Percentiles rank a stretch among this genome's conserved stretches.
These are phyloP conservation scores for Pterocles burchelli DNA, from an alignment of 2,113 vertebrate genomes.

Conservation along the genomic window DNA sequence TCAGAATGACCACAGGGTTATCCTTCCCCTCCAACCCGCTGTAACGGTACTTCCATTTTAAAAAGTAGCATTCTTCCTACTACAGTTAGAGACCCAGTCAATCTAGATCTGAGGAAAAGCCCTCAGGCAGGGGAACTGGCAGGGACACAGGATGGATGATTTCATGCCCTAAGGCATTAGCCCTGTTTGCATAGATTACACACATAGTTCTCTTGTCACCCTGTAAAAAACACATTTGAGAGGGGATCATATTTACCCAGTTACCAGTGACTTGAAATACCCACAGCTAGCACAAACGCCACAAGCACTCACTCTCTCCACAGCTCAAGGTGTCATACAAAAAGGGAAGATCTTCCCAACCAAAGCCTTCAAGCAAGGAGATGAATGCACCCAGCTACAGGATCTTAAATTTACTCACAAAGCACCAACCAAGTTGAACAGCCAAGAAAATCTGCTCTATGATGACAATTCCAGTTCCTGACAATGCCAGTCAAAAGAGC, in stretches of 20 bases:
- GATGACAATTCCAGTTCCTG: neutral
- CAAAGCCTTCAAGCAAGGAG: neutral
- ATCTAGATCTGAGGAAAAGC: neutral
- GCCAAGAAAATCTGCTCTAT: neutral
- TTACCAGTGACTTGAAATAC: neutral
- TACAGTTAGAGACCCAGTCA: neutral
- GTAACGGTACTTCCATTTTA: neutral
- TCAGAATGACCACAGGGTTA: neutral
- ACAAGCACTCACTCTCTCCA: neutral
- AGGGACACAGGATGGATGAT: neutral
- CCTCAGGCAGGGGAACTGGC: constrained; percentile 2
- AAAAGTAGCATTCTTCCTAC: neutral
- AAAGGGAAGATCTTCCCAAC: neutral
- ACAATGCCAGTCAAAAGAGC: neutral
- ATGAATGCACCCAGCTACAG: neutral
- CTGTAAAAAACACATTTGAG: neutral
- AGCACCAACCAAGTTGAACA: neutral
- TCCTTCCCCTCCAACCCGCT: neutral
- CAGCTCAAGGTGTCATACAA: neutral
- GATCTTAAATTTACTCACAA: neutral
- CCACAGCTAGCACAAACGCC: neutral
- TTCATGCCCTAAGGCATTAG: neutral
- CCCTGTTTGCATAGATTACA: neutral
- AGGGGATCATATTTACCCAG: neutral
- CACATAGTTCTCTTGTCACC: neutral